A percentile compares a stretch with the other conserved stretches of the same genome.
Evolutionary conservation across 37 sponge, comb jelly and placozoan species (phyloP).

Genomic region (Bolinopsis microptera): DNA sequence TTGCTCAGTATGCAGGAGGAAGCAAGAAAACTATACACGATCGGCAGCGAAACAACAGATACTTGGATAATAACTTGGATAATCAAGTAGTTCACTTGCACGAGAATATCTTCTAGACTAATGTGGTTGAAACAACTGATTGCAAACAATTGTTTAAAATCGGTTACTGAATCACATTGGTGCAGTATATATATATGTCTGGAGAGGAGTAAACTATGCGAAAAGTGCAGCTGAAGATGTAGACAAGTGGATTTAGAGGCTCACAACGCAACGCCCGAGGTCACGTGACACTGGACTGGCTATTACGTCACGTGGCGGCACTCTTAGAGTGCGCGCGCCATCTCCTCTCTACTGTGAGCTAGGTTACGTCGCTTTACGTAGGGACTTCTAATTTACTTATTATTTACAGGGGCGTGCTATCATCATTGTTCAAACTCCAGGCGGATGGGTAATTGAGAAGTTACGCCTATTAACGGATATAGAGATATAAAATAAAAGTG

Average conservation of each 20-base stretch:
- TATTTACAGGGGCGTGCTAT: too few species aligned
- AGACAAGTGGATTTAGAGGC: neutral
- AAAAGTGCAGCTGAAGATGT: neutral
- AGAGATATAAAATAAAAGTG: too few species aligned
- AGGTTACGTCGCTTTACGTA: too few species aligned
- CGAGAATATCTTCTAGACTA: neutral
- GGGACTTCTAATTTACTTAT: too few species aligned
- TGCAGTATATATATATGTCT: neutral
- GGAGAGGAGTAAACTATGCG: neutral
- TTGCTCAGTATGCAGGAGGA: neutral
- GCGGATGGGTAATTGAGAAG: too few species aligned
- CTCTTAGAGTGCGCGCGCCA: neutral
- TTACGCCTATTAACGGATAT: too few species aligned
- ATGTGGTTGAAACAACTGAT: neutral
- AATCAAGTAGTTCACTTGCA: neutral
- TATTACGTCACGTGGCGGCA: neutral
- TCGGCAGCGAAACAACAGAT: neutral
- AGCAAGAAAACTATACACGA: neutral
- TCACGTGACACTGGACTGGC: neutral
- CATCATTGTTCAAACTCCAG: too few species aligned
- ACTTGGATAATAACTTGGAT: neutral
- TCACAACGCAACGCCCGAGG: neutral
- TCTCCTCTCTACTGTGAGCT: too few species aligned
- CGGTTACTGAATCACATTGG: neutral
- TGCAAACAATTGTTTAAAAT: neutral